These are phyloP conservation scores for Odocoileus virginianus DNA, from an alignment of 2,113 vertebrate species.

Conservation along the genomic window DNA sequence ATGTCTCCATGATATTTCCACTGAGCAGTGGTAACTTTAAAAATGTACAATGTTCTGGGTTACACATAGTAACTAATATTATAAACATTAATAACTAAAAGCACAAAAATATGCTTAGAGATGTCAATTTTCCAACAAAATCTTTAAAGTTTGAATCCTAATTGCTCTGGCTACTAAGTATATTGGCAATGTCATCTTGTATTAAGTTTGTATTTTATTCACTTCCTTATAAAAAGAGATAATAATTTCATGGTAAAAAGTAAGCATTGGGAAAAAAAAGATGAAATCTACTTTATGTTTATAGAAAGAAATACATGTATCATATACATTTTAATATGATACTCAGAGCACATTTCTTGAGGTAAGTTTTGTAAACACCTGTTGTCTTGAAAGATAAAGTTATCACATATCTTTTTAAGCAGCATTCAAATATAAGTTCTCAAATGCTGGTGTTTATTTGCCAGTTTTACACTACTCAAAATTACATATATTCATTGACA, in stretches of 20 bases:
- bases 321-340: not conserved
- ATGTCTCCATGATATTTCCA: not conserved
- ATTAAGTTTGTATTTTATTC: not conserved
- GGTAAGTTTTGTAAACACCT: constrained; percentile 42
- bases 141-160: not conserved
- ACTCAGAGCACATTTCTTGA: not conserved
- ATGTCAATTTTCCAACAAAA: not conserved
- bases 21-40: not conserved
- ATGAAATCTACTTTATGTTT: not conserved
- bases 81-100: not conserved
- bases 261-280: not conserved
- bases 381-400: not conserved
- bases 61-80: not conserved
- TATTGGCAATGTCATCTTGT: not conserved
- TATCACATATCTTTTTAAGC: constrained; percentile 4
- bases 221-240: not conserved
- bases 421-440: not conserved
- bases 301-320: not conserved
- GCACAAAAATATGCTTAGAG: not conserved
- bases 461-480: not conserved
- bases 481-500: not conserved
- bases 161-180: not conserved
- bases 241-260: not conserved
- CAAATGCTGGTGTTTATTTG: not conserved
- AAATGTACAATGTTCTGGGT: not conserved